These are phyloP conservation scores for Monoplex corrugatus DNA, from an alignment of 2,888 invertebrate species.

Conservation along the genomic window DNA sequence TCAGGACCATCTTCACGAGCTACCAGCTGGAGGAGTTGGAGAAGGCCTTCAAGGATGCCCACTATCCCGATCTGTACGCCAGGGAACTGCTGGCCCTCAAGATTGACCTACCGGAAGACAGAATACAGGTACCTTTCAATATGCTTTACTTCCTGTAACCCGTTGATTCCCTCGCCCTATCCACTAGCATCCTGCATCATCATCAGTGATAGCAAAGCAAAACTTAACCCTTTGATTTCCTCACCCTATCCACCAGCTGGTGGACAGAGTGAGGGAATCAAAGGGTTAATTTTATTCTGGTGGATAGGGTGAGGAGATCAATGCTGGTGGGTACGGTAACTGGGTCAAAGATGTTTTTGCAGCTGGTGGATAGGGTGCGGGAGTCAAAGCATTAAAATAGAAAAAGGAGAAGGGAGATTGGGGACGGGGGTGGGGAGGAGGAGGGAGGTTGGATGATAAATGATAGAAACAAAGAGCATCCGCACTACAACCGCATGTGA, in stretches of 20 bases:
- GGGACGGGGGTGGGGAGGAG: neutral
- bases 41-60: conserved; percentile 99
- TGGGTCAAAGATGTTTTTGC: no score
- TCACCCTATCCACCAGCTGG: no score
- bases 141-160: neutral
- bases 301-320: neutral
- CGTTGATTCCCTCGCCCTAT: no score
- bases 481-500: no score
- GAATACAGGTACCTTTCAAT: conserved; percentile 78
- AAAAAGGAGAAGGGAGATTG: neutral
- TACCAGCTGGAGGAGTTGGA: conserved; percentile 99
- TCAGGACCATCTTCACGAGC: conserved; percentile 98
- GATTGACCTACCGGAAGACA: conserved; percentile 81
- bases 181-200: no score
- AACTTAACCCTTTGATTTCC: no score
- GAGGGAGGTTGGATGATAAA: no score
- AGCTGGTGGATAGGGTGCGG: neutral
- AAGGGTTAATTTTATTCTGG: no score
- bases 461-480: no score
- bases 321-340: no score
- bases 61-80: conserved; percentile 99
- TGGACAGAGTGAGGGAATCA: neutral
- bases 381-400: no score
- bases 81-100: conserved; percentile 84
- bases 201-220: no score